Evolutionary conservation across 2,888 invertebrate species (phyloP).

Genomic region (Trachelus troglodyta): DNA sequence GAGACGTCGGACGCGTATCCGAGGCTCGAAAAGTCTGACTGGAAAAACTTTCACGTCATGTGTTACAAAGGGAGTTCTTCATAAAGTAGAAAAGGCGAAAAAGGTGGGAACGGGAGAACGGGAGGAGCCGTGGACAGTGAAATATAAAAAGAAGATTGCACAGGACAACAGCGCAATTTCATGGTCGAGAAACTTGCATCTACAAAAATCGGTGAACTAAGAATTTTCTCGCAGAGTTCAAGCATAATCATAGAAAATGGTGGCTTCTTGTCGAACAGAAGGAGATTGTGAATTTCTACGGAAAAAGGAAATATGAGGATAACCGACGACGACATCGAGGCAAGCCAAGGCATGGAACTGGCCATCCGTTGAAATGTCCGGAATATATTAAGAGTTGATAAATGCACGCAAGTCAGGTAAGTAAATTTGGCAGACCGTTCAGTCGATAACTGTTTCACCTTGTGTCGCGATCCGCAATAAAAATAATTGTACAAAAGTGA

Average conservation of each 20-base stretch:
- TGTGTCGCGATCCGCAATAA: too few relatives aligned
- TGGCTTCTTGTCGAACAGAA: neutral
- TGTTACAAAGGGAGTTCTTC: neutral
- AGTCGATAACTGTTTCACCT: too few relatives aligned
- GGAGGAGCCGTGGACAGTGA: neutral
- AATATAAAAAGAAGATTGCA: neutral
- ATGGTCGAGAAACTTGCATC: neutral
- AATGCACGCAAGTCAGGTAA: too few relatives aligned
- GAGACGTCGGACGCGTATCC: neutral
- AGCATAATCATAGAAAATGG: conserved; percentile 1
- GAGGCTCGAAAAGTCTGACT: neutral
- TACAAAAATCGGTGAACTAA: neutral
- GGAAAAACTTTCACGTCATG: neutral
- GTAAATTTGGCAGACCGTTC: too few relatives aligned
- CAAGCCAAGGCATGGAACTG: neutral
- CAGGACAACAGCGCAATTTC: neutral
- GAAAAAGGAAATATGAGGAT: neutral
- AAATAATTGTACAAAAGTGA: too few relatives aligned
- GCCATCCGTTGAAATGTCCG: neutral
- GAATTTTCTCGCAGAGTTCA: neutral
- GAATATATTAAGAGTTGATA: too few relatives aligned
- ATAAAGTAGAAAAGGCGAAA: neutral
- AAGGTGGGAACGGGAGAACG: neutral
- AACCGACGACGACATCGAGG: neutral
- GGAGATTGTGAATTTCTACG: neutral